Evolutionary conservation across 2,113 vertebrate genomes (phyloP).

Genomic region (Nothoprocta pentlandii): DNA sequence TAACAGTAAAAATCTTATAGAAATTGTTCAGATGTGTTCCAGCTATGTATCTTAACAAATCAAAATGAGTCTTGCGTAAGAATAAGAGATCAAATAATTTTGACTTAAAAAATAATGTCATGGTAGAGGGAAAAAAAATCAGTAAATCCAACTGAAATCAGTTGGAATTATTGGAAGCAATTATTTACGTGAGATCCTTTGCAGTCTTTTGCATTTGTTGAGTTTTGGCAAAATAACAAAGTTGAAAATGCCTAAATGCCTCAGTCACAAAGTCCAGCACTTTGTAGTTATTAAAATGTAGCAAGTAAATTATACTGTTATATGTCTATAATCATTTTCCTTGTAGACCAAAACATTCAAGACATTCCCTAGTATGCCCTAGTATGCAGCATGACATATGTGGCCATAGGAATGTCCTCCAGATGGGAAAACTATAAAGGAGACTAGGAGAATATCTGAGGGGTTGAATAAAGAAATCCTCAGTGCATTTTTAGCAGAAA

Average conservation of each 20-base stretch:
- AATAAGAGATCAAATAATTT: neutral
- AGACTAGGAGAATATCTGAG: neutral
- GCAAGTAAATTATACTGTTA: neutral
- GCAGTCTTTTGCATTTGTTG: neutral
- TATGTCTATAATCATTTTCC: neutral
- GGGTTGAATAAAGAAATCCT: neutral
- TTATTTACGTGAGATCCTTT: neutral
- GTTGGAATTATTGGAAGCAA: neutral
- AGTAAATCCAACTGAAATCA: neutral
- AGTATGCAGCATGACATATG: too few relatives aligned
- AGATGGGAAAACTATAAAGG: neutral
- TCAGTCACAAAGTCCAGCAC: neutral
- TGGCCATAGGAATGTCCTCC: neutral
- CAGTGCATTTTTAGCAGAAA: neutral
- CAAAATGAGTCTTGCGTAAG: accelerated
- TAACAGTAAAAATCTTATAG: neutral
- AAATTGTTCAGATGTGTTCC: neutral
- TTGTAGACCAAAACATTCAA: neutral
- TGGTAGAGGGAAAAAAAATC: neutral
- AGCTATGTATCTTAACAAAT: neutral
- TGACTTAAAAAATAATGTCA: neutral
- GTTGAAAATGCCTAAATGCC: neutral
- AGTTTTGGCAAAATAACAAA: neutral
- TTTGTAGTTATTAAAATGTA: neutral
- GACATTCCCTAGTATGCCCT: accelerated